Evolutionary conservation across 2,113 vertebrate genomes (phyloP).

Genomic region (Taurulus bubalis): DNA sequence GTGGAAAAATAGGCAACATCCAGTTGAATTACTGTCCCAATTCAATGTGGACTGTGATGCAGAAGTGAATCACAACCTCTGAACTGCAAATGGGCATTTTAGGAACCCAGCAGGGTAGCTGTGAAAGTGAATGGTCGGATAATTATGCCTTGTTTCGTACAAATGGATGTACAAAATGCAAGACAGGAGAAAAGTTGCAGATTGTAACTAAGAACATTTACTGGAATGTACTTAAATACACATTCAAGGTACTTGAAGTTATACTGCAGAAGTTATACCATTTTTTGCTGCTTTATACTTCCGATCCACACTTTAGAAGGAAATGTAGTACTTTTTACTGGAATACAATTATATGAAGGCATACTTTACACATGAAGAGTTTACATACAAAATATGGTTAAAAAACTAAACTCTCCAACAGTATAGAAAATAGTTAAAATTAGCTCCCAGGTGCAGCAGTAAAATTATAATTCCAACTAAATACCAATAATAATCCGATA

Average conservation of each 20-base stretch:
- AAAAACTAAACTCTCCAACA: background rate
- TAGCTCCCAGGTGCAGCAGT: background rate
- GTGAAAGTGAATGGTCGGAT: background rate
- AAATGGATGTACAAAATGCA: background rate
- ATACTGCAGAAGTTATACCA: background rate
- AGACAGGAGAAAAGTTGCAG: background rate
- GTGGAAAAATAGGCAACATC: constrained; percentile 35
- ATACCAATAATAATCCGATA: background rate
- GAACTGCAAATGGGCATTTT: constrained; percentile 7
- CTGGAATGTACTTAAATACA: background rate
- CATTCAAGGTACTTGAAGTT: background rate
- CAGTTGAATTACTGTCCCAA: constrained; percentile 23
- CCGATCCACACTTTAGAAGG: background rate
- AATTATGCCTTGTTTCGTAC: background rate
- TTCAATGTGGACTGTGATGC: constrained; percentile 58
- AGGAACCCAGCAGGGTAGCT: background rate
- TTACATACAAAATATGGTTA: background rate
- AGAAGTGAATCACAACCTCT: constrained; percentile 37
- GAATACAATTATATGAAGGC: background rate
- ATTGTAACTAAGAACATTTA: background rate
- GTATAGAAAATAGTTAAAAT: background rate
- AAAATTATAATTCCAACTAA: background rate
- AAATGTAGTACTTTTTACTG: background rate
- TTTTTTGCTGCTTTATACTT: background rate
- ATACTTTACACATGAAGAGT: background rate